A percentile compares a stretch with the other conserved stretches of the same genome.
Evolutionary conservation across 2,113 vertebrate species (phyloP).

Genomic region (Himantopus leucocephalus): DNA sequence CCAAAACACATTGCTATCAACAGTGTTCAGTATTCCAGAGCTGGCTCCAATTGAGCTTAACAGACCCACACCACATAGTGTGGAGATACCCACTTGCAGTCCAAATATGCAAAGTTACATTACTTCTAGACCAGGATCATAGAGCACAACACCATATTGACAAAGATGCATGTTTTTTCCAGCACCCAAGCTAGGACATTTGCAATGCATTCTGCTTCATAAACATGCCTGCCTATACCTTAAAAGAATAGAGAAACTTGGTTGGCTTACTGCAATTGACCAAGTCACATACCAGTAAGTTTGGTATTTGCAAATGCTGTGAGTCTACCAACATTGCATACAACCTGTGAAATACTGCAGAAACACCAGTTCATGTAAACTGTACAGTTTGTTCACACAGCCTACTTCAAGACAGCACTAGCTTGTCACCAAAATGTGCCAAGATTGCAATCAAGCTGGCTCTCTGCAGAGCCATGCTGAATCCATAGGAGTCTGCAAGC

Average conservation of each 20-base stretch:
- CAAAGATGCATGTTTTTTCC: accelerated
- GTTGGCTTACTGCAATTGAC: neutral
- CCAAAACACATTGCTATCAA: neutral
- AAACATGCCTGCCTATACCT: neutral
- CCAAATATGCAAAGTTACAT: neutral
- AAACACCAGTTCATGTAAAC: neutral
- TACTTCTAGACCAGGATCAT: neutral
- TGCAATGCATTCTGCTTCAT: neutral
- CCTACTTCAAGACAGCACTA: neutral
- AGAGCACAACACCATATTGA: neutral
- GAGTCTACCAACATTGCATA: neutral
- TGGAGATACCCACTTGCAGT: neutral
- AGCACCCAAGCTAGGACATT: neutral
- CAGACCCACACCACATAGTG: neutral
- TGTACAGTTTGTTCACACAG: neutral
- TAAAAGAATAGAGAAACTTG: neutral
- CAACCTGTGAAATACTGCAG: neutral
- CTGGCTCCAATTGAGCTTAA: neutral
- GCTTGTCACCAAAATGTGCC: neutral
- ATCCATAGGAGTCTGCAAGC: neutral
- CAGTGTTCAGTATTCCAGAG: neutral
- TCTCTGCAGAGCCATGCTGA: neutral
- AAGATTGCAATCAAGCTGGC: neutral
- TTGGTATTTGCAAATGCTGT: neutral
- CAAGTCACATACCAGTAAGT: neutral